Evolutionary conservation across 2,797 vertebrate species (phyloP), one percentile per base, ranked within the genome.

Genomic region (Platyrinchus mystaceus): DNA sequence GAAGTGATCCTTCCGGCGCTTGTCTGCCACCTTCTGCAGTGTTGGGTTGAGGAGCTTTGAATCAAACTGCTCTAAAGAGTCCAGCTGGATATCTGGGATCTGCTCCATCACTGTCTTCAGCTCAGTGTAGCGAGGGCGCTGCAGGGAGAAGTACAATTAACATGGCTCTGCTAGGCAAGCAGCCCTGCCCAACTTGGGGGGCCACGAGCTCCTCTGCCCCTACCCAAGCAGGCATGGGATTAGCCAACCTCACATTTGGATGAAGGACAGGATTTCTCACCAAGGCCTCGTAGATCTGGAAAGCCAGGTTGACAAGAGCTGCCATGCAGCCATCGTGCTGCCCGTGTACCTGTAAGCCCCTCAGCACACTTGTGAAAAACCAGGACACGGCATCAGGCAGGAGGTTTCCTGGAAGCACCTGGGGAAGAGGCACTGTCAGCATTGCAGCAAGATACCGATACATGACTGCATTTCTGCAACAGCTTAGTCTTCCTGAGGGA

Each of bases 1-100:
- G 96, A 99, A 99, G 90, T 99, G 98, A 93, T 99, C 99, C 97
- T 98, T 99, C 95, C 98, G 98, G 95, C 99, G 99, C 96, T 99
- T 99, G 56, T 99, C 99, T 67, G 98, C 97, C 32, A 96, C 92
- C 82, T 99, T 99, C 95, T 98, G 98, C 77, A 97, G 94, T 1
- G 95, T 97, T 44, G 98, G 98, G 71, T 98, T 99, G 46, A 99
- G 90, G 22, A 99, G 98, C 91, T 98, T 98, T 90, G 98, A 98
- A 93, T 99, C 99, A 87, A 98, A 99, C 96, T 98, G 98, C 81
- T 99, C 98, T 94, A 99, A 97, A 47, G 98, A 98, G 6, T 99
- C 98, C 56, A 96, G 81, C 67, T 97, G 98, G 94, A 99, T 98
- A 89, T 99, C 98, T 59, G 99, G 99, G 90, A 99, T 97, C 96